A percentile compares a stretch with the other conserved stretches of the same genome.
These are phyloP conservation scores for Schizopygopsis pylzovi DNA, from an alignment of 2,797 vertebrate genomes.

Conservation along the genomic window DNA sequence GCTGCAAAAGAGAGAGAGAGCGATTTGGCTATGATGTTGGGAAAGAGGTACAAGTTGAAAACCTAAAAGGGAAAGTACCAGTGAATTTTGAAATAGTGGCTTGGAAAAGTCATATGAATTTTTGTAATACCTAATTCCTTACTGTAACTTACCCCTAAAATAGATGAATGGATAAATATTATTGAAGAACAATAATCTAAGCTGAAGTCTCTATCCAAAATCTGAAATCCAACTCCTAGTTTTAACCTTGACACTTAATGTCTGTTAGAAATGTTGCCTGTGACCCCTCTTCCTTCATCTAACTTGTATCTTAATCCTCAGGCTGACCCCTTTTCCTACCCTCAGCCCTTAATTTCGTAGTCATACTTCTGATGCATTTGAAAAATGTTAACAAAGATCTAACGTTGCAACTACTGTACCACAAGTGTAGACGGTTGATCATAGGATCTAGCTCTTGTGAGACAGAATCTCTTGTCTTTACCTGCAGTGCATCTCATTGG, in stretches of 20 bases:
- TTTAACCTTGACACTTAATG: neutral
- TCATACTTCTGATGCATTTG: neutral
- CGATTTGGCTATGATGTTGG: neutral
- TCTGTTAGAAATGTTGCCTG: neutral
- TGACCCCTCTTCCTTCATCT: neutral
- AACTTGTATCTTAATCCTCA: neutral
- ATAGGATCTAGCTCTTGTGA: neutral
- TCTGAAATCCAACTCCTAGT: neutral
- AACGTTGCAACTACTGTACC: neutral
- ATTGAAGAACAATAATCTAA: neutral
- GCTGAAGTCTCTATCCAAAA: neutral
- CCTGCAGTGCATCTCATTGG: neutral
- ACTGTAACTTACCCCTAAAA: neutral
- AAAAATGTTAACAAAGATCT: neutral
- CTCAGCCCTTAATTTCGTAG: neutral
- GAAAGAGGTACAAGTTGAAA: conserved; percentile 4
- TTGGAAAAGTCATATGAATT: neutral
- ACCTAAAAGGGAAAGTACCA: neutral
- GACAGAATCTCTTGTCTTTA: neutral
- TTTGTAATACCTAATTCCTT: neutral
- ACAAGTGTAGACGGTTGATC: neutral
- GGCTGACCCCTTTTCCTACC: neutral
- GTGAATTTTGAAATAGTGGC: conserved; percentile 9
- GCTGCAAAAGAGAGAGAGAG: conserved; percentile 36
- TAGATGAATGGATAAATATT: neutral